phyloP scores from a whole-genome alignment of 2,113 vertebrate genomes.

The Peromyscus maniculatus region DNA sequence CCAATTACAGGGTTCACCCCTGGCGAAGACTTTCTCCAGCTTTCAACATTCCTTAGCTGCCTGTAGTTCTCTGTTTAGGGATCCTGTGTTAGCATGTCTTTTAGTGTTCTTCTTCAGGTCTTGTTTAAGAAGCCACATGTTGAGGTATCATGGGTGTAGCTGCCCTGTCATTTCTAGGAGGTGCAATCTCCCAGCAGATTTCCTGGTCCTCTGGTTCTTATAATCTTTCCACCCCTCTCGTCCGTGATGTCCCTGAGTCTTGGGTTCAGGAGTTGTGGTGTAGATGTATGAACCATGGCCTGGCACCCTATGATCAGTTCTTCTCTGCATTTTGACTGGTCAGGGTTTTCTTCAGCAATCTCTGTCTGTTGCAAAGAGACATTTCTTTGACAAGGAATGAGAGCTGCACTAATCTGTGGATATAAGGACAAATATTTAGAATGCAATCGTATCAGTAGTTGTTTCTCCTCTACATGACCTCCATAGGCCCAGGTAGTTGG shows the following conservation, averaged over 20 bases:
- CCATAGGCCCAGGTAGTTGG: background rate
- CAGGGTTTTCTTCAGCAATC: background rate
- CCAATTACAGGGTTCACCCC: background rate
- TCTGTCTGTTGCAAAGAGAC: background rate
- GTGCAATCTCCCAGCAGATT: background rate
- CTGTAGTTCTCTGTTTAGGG: background rate
- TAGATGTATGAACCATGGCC: background rate
- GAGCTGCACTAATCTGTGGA: background rate
- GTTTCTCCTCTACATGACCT: background rate
- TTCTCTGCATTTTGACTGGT: background rate
- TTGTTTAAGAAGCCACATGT: background rate
- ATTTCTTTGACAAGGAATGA: background rate
- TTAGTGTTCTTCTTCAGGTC: background rate
- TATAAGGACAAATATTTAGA: background rate
- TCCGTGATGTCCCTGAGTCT: background rate
- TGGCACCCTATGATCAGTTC: background rate
- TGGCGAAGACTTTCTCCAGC: background rate
- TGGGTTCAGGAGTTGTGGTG: background rate
- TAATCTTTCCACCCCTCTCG: too few relatives aligned
- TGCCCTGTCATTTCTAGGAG: background rate
- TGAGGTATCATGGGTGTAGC: background rate
- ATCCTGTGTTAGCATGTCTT: background rate
- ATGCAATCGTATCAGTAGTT: background rate
- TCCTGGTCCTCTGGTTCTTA: background rate
- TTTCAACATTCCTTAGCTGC: background rate